These are phyloP conservation scores for Cynoglossus semilaevis DNA, from an alignment of 2,113 vertebrate genomes.

Conservation along the genomic window DNA sequence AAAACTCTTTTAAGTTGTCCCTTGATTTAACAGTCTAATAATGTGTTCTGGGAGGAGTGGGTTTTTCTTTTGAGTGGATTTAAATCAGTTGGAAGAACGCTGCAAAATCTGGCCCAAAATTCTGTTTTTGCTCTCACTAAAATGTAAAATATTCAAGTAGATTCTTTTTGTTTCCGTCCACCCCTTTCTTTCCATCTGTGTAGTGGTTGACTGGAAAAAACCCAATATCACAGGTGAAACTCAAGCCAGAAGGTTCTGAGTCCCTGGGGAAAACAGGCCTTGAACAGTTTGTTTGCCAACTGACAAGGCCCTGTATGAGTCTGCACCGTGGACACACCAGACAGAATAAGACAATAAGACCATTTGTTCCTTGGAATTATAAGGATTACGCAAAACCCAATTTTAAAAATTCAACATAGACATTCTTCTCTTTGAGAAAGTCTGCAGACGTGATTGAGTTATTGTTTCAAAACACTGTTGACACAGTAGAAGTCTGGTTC, in stretches of 20 bases:
- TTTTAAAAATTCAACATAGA: conserved; percentile 16
- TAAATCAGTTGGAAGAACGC: background rate
- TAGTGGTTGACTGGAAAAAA: conserved; percentile 20
- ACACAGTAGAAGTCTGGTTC: conserved; percentile 2
- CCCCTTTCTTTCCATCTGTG: conserved; percentile 8
- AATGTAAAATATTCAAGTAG: conserved; percentile 6
- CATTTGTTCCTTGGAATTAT: conserved; percentile 10
- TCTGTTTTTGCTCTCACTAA: conserved; percentile 1
- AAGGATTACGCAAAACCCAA: background rate
- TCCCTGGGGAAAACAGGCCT: conserved; percentile 41
- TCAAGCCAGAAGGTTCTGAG: conserved; percentile 45
- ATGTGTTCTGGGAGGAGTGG: no score
- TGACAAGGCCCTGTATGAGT: conserved; percentile 22
- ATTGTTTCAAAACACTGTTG: conserved; percentile 2
- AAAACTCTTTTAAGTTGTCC: no score
- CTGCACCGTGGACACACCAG: background rate
- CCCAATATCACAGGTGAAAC: conserved; percentile 62
- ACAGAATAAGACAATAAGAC: conserved; percentile 10
- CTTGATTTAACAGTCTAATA: no score
- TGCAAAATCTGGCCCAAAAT: background rate
- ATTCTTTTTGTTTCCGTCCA: background rate
- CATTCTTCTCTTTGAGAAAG: conserved; percentile 3
- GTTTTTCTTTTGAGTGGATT: no score
- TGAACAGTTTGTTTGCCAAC: conserved; percentile 29
- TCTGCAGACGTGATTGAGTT: conserved; percentile 12